Percentiles rank a stretch among this genome's conserved stretches.
These are phyloP conservation scores for Folsomia manolachei DNA, from an alignment of 2,888 invertebrate species.

Conservation along the genomic window DNA sequence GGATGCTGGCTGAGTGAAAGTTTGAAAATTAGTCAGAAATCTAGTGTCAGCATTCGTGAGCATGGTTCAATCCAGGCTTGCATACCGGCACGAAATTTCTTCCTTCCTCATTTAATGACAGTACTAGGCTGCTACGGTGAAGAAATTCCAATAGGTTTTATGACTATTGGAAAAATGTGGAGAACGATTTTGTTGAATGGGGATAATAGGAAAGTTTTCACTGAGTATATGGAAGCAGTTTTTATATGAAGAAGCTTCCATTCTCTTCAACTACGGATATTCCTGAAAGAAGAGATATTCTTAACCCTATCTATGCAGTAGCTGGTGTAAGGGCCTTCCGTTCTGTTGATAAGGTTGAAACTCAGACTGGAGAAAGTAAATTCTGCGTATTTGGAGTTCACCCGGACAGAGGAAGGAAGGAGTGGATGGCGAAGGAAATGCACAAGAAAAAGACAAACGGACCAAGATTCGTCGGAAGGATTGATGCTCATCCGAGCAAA, in stretches of 20 bases:
- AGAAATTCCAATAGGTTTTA: slow-evolving; percentile 16
- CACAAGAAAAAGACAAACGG: slow-evolving; percentile 5
- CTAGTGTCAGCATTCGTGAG: not conserved
- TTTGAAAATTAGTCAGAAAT: not conserved
- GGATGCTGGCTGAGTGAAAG: not conserved
- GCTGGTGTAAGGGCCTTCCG: not conserved
- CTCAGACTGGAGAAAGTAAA: not conserved
- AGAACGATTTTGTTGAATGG: slow-evolving; percentile 18
- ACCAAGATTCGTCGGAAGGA: slow-evolving; percentile 18
- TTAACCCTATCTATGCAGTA: not conserved
- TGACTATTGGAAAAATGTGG: slow-evolving; percentile 20
- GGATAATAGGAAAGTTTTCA: slow-evolving; percentile 9
- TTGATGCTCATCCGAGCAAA: slow-evolving; percentile 45
- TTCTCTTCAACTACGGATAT: not conserved
- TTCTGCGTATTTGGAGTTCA: too few relatives aligned
- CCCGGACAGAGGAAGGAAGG: not conserved
- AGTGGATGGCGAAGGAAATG: not conserved
- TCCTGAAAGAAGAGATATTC: not conserved
- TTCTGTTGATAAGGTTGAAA: not conserved
- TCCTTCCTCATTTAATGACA: slow-evolving; percentile 6
- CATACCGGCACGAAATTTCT: not conserved
- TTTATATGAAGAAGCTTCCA: not conserved
- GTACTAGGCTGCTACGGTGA: not conserved
- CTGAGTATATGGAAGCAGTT: not conserved
- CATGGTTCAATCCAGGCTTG: too few relatives aligned